Evolutionary conservation across 1,140 invertebrate species (phyloP).

Genomic region (Lepidostoma basale): DNA sequence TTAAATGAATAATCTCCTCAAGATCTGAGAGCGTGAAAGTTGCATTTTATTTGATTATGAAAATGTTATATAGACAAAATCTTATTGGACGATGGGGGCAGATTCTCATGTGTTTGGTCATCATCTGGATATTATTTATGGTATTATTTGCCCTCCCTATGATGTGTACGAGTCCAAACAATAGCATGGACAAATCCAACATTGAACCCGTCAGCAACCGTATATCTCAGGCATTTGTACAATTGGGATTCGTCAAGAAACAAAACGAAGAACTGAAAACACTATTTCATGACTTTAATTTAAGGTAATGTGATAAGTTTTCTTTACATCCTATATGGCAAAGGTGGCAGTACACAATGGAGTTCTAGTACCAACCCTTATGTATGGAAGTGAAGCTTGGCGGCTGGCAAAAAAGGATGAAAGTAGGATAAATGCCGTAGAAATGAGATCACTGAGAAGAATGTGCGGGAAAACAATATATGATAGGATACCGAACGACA

Average conservation of each 20-base stretch:
- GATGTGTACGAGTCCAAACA: constrained; percentile 33
- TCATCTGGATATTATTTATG: constrained; percentile 40
- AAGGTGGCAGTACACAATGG: too few relatives aligned
- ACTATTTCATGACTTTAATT: constrained; percentile 34
- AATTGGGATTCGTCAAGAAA: constrained; percentile 33
- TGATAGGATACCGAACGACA: too few relatives aligned
- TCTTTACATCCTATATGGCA: too few relatives aligned
- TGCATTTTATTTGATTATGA: constrained; percentile 14
- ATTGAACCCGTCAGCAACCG: constrained; percentile 29
- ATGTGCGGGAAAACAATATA: too few relatives aligned
- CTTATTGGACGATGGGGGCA: constrained; percentile 32
- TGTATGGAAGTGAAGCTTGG: too few relatives aligned
- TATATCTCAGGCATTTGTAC: constrained; percentile 27
- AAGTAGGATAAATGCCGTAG: too few relatives aligned
- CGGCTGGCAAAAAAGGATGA: too few relatives aligned
- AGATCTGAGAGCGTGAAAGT: background rate
- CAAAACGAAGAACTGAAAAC: constrained; percentile 43
- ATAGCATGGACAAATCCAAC: constrained; percentile 5
- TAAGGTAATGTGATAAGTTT: constrained; percentile 37
- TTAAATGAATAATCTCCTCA: background rate
- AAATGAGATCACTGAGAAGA: too few relatives aligned
- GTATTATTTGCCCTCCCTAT: constrained; percentile 33
- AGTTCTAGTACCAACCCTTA: too few relatives aligned
- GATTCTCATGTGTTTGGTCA: constrained; percentile 20
- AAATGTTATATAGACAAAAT: constrained; percentile 32